Base-by-base conservation (phyloP, 2,797 vertebrate species). In the Hippocampus kuda region DNA sequence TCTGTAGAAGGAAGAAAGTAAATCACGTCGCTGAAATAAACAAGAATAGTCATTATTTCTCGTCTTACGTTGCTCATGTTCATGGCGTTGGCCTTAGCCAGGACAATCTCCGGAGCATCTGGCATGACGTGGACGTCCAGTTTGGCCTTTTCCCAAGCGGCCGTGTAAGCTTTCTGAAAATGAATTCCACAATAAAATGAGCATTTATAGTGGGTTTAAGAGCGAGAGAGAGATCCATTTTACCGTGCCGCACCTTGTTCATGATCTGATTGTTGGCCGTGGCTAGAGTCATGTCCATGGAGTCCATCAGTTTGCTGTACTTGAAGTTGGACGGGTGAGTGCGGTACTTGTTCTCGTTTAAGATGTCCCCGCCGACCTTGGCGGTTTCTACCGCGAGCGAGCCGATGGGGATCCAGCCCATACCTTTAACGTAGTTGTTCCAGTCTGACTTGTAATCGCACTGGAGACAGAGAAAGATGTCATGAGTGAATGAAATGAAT, bases 71-170 rank as follows among this genome's bases (percentile, higher is more conserved):
- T 76, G 77, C 91, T 92, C 85, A 92, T 88, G 70, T 48, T 91
- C 46, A 90, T 13, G n/a, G 91, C 77, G 60, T 92, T 92, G 15
- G 87, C 89, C 71, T 92, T 92, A 38, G 91, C 91, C 73, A 98
- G 75, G 18, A 90, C 66, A 72, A 98, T 92, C 72, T 98, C 95
- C 15, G 94, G 95, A 0, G 92, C 90, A 81, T 99, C 96, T n/a
- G 96, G 95, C 95, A 95, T 98, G 68, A 99, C 72, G 4, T 98
- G 96, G 71, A 95, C 66, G 10, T 88, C 91, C 27, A 88, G 81
- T 82, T 99, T 99, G 82, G 95, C 95, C 68, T 93, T 94, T 15
- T 99, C 85, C 97, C 97, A 99, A 27, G 93, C 93, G 44, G 93
- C 88, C 34, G 92, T 94, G 75, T 99, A 99, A 60, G 95, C 91